Conservation (phyloP, 2,888 invertebrate species). For the Drosophila atripex region DNA sequence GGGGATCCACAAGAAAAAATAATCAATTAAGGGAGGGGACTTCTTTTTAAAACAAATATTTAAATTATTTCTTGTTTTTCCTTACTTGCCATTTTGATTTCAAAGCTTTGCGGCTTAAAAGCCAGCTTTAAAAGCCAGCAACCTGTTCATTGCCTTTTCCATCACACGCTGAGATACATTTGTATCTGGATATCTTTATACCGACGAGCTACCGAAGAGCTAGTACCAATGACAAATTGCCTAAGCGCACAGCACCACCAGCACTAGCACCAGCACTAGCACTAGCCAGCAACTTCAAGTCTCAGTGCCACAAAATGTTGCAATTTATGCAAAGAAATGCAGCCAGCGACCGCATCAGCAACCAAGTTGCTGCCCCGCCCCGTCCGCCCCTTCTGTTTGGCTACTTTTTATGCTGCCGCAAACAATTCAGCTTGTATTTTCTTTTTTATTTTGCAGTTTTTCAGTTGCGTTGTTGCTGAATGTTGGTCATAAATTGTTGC, state of each 20-base stretch:
- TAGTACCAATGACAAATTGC: slow-evolving; percentile 70
- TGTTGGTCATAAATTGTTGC: slow-evolving; percentile 79
- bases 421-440: slow-evolving; percentile 71
- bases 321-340: slow-evolving; percentile 77
- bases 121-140: neutral
- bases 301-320: slow-evolving; percentile 50
- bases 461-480: slow-evolving; percentile 54
- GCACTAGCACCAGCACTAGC: slow-evolving; percentile 8
- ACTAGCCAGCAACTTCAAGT: slow-evolving; percentile 56
- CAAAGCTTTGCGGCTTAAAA: neutral
- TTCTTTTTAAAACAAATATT: too few relatives aligned
- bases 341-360: slow-evolving; percentile 48
- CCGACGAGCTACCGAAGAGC: slow-evolving; percentile 45
- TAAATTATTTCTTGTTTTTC: too few relatives aligned
- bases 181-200: slow-evolving; percentile 55
- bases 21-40: neutral
- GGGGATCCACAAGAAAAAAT: neutral
- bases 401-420: slow-evolving; percentile 76
- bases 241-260: slow-evolving; percentile 49
- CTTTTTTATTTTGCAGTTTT: slow-evolving; percentile 3
- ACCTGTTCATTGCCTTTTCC: slow-evolving; percentile 19
- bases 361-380: slow-evolving; percentile 9
- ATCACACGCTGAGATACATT: slow-evolving; percentile 41
- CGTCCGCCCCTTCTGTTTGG: slow-evolving; percentile 44
- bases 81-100: too few relatives aligned